Base-by-base conservation (phyloP, 2,888 invertebrate genomes). In the Trachelus troglodyta region DNA sequence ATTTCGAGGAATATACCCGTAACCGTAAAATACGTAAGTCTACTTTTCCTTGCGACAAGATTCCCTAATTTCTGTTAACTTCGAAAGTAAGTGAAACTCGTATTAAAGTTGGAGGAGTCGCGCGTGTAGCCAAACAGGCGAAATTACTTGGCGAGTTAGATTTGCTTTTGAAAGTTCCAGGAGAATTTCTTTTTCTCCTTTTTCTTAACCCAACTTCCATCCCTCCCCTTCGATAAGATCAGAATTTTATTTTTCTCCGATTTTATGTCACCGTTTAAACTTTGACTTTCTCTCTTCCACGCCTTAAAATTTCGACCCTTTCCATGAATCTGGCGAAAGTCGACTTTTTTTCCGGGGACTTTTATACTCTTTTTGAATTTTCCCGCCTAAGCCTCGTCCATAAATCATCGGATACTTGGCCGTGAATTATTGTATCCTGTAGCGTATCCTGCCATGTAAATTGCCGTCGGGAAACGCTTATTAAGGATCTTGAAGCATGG, bases 391-490 rank as follows among this genome's bases (percentile, higher is more conserved):
- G 71, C 34, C 30, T 23, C 56, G 6, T 9, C 1, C 56, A 23
- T 56, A 9, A 56, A 23, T 56, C 23, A 23, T 56, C 23, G 23
- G 23, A 23, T 56, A 9, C 56, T 56, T 56, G 56, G 56, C 23
- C 40, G 9, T 23, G 40, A 56, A 23, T 56, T 56, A 23, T 15
- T 1, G 15, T 15, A 12, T 15, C 40, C 56, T 56, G 56, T 23
- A 23, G 56, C 56, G 37, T 23, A 69, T 77, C 34, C 76, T 77
- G 75, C 76, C 71, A 76, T 69, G 78, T 77, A 78, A 82, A 82
- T 80, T 81, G 82, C 76, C 73, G 68, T 74, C 73, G 76, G 75
- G 78, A 75, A 80, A 77, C 75, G 82, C 79, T 82, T 79, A 82
- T 82, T 82, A 82, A 82, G 80, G 75, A 75, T 35, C 74, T 74